A percentile compares a stretch with the other conserved stretches of the same genome.
phyloP scores from a whole-genome alignment of 1,140 invertebrate species.

The Bombus vancouverensis region DNA sequence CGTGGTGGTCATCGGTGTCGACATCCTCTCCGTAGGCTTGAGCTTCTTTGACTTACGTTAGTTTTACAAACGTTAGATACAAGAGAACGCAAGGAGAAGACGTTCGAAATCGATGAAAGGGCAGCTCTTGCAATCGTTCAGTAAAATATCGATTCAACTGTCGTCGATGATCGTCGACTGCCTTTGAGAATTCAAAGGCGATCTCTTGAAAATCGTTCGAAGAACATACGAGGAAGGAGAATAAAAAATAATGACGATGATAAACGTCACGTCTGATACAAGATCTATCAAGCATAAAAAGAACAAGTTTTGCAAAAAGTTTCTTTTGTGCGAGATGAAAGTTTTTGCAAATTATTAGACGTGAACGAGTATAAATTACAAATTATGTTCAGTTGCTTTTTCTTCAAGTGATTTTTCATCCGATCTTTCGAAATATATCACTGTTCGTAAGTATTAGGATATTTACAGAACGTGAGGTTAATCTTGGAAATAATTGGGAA shows the following conservation, averaged over 20 bases:
- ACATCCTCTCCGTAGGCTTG: slow-evolving; percentile 76
- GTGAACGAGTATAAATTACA: slow-evolving; percentile 8
- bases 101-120: slow-evolving; percentile 48
- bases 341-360: slow-evolving; percentile 1
- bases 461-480: neutral
- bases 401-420: neutral
- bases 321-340: slow-evolving; percentile 16
- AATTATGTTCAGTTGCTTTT: neutral
- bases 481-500: too few species aligned
- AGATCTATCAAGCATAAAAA: neutral
- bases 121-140: slow-evolving; percentile 41
- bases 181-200: slow-evolving; percentile 1
- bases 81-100: slow-evolving; percentile 43
- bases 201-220: neutral
- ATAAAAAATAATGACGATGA: neutral
- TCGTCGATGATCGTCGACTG: slow-evolving; percentile 39
- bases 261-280: neutral
- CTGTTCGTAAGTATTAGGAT: neutral
- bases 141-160: slow-evolving; percentile 6
- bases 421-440: neutral
- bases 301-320: neutral
- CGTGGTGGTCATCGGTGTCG: slow-evolving; percentile 79
- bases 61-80: slow-evolving; percentile 45
- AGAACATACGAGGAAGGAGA: neutral
- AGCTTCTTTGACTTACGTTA: slow-evolving; percentile 67